A percentile compares a stretch with the other conserved stretches of the same genome.
Conservation (phyloP, 2,113 vertebrate genomes). For the Hyla sarda region DNA sequence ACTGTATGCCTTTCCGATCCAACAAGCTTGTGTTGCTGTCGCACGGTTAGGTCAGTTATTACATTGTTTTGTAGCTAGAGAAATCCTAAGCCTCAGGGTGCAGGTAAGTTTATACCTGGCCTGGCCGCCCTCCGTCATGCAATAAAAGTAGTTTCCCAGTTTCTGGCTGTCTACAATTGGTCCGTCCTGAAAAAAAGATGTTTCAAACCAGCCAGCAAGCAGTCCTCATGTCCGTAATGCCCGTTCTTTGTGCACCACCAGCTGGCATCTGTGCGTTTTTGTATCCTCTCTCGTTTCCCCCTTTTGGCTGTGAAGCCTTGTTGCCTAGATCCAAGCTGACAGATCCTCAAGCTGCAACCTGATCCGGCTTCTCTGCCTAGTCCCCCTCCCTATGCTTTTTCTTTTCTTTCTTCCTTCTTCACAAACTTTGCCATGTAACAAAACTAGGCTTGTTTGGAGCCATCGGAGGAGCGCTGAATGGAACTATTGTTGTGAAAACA, state of each 20-base stretch:
- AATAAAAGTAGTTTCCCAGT: no score
- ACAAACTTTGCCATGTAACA: constrained; percentile 65
- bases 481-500: constrained; percentile 67
- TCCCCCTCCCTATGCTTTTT: constrained; percentile 45
- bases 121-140: background rate
- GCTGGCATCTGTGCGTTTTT: constrained; percentile 61
- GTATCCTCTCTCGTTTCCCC: constrained; percentile 34
- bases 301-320: constrained; percentile 66
- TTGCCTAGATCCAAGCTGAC: constrained; percentile 69
- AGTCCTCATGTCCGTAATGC: background rate
- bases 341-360: constrained; percentile 71
- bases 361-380: constrained; percentile 59
- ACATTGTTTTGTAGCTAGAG: background rate
- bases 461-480: constrained; percentile 64
- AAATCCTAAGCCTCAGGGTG: background rate
- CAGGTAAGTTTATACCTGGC: background rate
- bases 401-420: constrained; percentile 57
- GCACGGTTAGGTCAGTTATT: no score
- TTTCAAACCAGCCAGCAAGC: background rate
- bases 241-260: constrained; percentile 59
- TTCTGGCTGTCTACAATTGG: background rate
- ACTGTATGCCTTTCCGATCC: no score
- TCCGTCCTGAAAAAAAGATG: background rate
- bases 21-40: no score
- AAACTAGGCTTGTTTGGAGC: constrained; percentile 68